phyloP scores from a whole-genome alignment of 2,113 vertebrate genomes.

The Ictalurus furcatus region DNA sequence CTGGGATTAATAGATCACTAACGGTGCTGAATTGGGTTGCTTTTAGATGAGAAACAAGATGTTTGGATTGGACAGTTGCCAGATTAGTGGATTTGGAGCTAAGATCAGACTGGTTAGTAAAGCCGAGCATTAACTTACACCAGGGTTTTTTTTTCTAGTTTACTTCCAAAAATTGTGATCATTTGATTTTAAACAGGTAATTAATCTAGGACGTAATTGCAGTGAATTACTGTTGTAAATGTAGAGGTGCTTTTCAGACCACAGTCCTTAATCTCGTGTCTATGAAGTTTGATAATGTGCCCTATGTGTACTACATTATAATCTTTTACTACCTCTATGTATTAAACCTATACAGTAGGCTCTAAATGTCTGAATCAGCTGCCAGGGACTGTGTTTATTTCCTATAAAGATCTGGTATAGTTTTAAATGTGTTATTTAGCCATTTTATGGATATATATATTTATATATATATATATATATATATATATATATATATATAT shows the following conservation, averaged over 20 bases:
- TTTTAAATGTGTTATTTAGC: not conserved
- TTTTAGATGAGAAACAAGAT: conserved; percentile 10
- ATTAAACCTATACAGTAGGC: not conserved
- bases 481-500: no score
- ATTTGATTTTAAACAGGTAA: not conserved
- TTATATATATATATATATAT: no score
- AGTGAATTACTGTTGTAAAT: not conserved
- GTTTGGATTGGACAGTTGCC: conserved; percentile 36
- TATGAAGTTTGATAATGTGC: not conserved
- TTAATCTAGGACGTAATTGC: not conserved
- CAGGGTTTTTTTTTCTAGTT: not conserved
- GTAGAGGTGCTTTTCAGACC: not conserved
- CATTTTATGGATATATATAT: not conserved
- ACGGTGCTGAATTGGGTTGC: conserved; percentile 6
- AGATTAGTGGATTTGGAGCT: not conserved
- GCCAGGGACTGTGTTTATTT: not conserved
- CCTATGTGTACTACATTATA: not conserved
- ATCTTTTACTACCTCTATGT: not conserved
- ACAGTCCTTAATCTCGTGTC: not conserved
- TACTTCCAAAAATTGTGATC: not conserved
- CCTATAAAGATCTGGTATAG: not conserved
- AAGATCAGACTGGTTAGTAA: not conserved
- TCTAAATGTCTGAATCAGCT: not conserved
- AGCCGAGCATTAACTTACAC: not conserved
- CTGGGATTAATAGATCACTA: conserved; percentile 32